These are phyloP conservation scores for Athalia cordata DNA, from an alignment of 2,888 invertebrate species.

Conservation along the genomic window DNA sequence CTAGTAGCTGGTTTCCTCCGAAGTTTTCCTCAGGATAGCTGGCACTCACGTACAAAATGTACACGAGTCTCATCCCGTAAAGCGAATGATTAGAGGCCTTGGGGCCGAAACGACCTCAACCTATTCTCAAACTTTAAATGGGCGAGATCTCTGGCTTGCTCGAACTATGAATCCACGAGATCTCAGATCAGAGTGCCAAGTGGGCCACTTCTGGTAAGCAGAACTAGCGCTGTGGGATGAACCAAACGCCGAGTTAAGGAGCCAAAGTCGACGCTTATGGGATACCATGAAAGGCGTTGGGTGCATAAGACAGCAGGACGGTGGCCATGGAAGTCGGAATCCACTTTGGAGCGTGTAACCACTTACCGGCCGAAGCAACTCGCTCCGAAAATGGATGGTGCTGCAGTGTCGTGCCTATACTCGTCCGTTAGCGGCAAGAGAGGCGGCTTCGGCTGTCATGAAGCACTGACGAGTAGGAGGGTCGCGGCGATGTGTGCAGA, in stretches of 20 bases:
- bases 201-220: slow-evolving; percentile 53
- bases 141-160: slow-evolving; percentile 46
- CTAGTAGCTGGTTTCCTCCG: no score
- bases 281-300: slow-evolving; percentile 76
- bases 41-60: no score
- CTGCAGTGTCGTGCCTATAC: slow-evolving; percentile 75
- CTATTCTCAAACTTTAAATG: no score
- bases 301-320: slow-evolving; percentile 82
- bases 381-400: slow-evolving; percentile 81
- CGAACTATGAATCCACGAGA: slow-evolving; percentile 43
- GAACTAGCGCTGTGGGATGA: slow-evolving; percentile 55
- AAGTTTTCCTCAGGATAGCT: no score
- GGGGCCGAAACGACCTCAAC: no score
- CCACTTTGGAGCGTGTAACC: slow-evolving; percentile 73
- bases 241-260: slow-evolving; percentile 56
- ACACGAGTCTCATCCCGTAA: neutral
- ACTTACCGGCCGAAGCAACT: slow-evolving; percentile 79
- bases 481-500: no score
- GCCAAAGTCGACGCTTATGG: no score
- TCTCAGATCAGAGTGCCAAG: slow-evolving; percentile 59
- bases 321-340: slow-evolving; percentile 85
- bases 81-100: slow-evolving; percentile 80
- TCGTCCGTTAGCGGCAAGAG: slow-evolving; percentile 66
- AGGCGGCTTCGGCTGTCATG: no score
- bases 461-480: no score